Evolutionary conservation across 2,113 vertebrate species (phyloP).

Genomic region (Theropithecus gelada): DNA sequence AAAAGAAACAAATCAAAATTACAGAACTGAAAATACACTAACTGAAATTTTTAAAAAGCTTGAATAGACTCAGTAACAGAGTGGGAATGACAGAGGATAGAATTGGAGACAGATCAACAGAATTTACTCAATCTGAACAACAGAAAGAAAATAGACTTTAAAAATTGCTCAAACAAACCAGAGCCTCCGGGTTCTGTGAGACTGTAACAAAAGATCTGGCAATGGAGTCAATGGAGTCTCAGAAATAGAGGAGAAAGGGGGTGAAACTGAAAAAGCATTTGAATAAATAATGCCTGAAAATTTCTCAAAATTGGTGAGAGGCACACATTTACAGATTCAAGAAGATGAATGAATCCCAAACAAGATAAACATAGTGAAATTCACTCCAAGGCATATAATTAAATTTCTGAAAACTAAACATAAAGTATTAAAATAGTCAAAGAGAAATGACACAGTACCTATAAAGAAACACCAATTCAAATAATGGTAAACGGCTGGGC

Average conservation of each 20-base stretch:
- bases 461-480: neutral
- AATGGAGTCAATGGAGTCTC: neutral
- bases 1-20: neutral
- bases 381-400: neutral
- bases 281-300: neutral
- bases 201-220: neutral
- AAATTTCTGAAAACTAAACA: slow-evolving; percentile 4
- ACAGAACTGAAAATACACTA: neutral
- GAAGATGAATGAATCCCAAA: neutral
- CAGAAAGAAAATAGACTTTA: neutral
- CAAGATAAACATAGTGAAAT: neutral
- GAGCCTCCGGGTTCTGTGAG: neutral
- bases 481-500: neutral
- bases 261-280: neutral
- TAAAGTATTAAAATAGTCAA: neutral
- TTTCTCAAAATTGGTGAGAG: neutral
- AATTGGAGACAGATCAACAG: neutral
- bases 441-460: neutral
- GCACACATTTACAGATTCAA: neutral
- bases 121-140: neutral
- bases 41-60: neutral
- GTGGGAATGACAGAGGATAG: neutral
- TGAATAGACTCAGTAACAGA: neutral
- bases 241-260: neutral
- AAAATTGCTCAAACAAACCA: neutral